These are phyloP conservation scores for Argopecten irradians DNA, from an alignment of 1,140 invertebrate genomes.

Conservation along the genomic window DNA sequence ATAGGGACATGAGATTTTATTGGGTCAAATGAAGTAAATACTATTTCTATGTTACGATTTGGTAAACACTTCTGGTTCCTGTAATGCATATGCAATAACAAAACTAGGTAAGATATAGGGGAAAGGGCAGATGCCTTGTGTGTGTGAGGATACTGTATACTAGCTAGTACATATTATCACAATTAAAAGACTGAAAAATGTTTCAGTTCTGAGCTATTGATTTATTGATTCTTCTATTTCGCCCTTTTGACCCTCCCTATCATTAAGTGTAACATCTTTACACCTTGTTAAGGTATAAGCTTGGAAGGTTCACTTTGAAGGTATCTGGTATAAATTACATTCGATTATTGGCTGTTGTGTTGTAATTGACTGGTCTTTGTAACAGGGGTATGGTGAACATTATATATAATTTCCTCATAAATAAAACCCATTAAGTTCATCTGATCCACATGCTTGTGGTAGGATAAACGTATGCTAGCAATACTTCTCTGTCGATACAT, in stretches of 20 bases:
- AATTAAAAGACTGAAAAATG: too few species aligned
- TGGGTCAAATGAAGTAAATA: too few species aligned
- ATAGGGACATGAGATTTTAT: too few species aligned
- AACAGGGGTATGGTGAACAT: not conserved
- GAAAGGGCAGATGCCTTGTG: too few species aligned
- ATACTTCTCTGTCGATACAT: not conserved
- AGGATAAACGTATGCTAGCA: not conserved
- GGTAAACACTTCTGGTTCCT: too few species aligned
- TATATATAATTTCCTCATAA: not conserved
- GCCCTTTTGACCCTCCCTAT: not conserved
- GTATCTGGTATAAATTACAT: not conserved
- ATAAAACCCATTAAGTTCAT: conserved; percentile 11
- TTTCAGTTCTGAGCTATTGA: not conserved
- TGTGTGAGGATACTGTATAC: too few species aligned
- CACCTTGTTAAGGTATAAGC: not conserved
- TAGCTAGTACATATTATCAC: too few species aligned
- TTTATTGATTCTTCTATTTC: not conserved
- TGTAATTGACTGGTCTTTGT: not conserved
- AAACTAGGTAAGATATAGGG: too few species aligned
- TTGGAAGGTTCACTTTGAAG: not conserved
- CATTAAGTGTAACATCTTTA: not conserved
- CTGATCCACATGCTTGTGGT: not conserved
- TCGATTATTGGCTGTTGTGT: not conserved
- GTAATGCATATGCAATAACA: too few species aligned
- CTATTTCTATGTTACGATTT: too few species aligned